phyloP scores from a whole-genome alignment of 1,140 invertebrate species.

The Zaprionus ghesquierei region DNA sequence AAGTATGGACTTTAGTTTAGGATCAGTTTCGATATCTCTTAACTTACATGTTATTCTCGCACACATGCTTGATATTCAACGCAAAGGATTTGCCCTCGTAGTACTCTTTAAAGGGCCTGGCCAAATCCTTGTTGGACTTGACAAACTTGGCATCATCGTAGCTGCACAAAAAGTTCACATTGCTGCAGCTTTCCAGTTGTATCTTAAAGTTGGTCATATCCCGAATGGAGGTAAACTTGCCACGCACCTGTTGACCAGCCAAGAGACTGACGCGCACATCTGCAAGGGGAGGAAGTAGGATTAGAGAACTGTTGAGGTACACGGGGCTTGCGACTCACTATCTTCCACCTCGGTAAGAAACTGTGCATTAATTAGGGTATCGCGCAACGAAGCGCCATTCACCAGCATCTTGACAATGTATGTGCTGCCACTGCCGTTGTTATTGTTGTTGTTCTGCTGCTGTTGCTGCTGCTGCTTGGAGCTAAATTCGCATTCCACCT shows the following conservation, averaged over 20 bases:
- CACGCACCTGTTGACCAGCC: conserved; percentile 75
- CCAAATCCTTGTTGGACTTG: conserved; percentile 73
- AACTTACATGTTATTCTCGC: conserved; percentile 79
- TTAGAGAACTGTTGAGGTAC: background rate
- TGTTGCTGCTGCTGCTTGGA: conserved; percentile 32
- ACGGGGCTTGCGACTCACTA: conserved; percentile 32
- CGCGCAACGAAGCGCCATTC: conserved; percentile 59
- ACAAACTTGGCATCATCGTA: conserved; percentile 76
- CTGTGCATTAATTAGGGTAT: conserved; percentile 56
- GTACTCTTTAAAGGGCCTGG: conserved; percentile 64
- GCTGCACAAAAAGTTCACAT: conserved; percentile 67
- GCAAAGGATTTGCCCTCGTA: conserved; percentile 76
- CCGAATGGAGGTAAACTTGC: conserved; percentile 65
- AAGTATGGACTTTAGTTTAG: no score
- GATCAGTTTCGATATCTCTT: background rate
- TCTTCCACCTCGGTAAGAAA: conserved; percentile 62
- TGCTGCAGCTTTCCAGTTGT: conserved; percentile 58
- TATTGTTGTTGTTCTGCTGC: background rate
- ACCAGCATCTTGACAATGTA: conserved; percentile 68
- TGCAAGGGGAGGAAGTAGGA: conserved; percentile 6
- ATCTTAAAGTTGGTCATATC: conserved; percentile 77
- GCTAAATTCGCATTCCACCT: conserved; percentile 66
- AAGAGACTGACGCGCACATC: conserved; percentile 65
- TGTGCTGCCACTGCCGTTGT: background rate
- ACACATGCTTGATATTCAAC: conserved; percentile 71